Percentiles rank a stretch among this genome's conserved stretches.
Evolutionary conservation across 2,888 invertebrate genomes (phyloP).

Genomic region (Conchocele bisecta): DNA sequence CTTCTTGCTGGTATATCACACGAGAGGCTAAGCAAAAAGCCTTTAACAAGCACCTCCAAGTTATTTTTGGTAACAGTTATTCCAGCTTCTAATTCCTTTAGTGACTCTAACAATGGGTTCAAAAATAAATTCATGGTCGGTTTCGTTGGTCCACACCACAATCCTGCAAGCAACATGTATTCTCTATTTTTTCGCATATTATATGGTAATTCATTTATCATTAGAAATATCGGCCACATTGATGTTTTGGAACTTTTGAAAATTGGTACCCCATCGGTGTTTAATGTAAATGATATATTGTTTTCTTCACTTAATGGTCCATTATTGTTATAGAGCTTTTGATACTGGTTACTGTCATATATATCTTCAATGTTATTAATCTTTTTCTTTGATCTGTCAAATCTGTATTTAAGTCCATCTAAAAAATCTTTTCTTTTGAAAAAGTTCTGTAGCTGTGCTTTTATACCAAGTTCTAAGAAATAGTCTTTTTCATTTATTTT

Average conservation of each 20-base stretch:
- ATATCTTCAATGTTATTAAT: slow-evolving; percentile 27
- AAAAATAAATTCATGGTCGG: slow-evolving; percentile 22
- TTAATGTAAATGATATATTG: slow-evolving; percentile 21
- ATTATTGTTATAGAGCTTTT: neutral
- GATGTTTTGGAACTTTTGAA: slow-evolving; percentile 30
- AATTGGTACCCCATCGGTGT: slow-evolving; percentile 31
- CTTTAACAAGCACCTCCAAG: neutral
- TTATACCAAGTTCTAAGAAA: slow-evolving; percentile 22
- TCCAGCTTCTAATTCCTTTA: slow-evolving; percentile 12
- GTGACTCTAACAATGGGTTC: slow-evolving; percentile 1
- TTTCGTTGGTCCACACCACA: slow-evolving; percentile 32
- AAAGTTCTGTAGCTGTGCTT: slow-evolving; percentile 6
- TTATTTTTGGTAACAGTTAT: neutral
- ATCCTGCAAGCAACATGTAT: slow-evolving; percentile 23
- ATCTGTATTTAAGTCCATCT: slow-evolving; percentile 1
- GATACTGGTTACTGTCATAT: slow-evolving; percentile 20
- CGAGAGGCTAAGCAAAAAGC: slow-evolving; percentile 5
- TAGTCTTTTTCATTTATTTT: neutral
- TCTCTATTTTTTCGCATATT: slow-evolving; percentile 19
- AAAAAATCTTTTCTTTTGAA: slow-evolving; percentile 15
- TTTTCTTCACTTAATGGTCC: neutral
- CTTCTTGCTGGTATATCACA: slow-evolving; percentile 38
- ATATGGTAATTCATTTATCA: no score
- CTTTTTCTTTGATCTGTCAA: neutral
- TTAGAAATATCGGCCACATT: slow-evolving; percentile 32